Base-by-base conservation (phyloP, 2,113 vertebrate genomes). In the Amphilophus citrinellus region DNA sequence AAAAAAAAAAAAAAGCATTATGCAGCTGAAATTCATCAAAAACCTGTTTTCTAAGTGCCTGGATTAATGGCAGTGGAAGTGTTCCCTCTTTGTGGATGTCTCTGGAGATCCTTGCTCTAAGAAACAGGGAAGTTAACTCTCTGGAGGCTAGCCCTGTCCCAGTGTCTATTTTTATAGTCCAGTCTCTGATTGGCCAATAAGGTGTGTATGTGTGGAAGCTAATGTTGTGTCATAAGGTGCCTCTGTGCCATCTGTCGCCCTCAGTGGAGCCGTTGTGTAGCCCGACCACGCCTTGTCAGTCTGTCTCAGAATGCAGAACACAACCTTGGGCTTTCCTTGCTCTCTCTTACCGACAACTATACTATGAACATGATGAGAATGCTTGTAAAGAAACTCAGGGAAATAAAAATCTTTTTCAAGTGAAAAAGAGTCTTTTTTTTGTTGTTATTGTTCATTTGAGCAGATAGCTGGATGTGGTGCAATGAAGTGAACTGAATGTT, bases 221-320 rank as follows among this genome's bases (percentile, higher is more conserved):
- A 79, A 77, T 91, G 81, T 94, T 91, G 88, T 92, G 94, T 93
- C 92, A 91, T 92, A 89, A 95, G 93, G 93, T 93, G 89, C 84
- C 89, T 93, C 85, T 88, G 85, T 90, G 88, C 96, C 96, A 96
- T 96, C 96, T 96, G 95, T 94, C 89, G 88, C 84, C 89, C 90
- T 94, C 83, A 88, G 83, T 87, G 80, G 87, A 93, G 91, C 87
- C 11, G 68, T 88, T 85, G 77, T 88, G 82, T 89, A 79, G 78
- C 87, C 77, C 66, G 87, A 91, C 93, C 91, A 92, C 89, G 77
- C 91, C 92, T 89, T 73, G 84, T 65, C 77, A 68, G 76, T 79
- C 82, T 82, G 81, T 86, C 80, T 89, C 50, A 76, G 82, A 90
- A 92, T 91, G 83, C 83, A 91, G 87, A 94, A 89, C 71, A 79